These are phyloP conservation scores for Volucella inflata DNA, from an alignment of 2,888 invertebrate species.

Conservation along the genomic window DNA sequence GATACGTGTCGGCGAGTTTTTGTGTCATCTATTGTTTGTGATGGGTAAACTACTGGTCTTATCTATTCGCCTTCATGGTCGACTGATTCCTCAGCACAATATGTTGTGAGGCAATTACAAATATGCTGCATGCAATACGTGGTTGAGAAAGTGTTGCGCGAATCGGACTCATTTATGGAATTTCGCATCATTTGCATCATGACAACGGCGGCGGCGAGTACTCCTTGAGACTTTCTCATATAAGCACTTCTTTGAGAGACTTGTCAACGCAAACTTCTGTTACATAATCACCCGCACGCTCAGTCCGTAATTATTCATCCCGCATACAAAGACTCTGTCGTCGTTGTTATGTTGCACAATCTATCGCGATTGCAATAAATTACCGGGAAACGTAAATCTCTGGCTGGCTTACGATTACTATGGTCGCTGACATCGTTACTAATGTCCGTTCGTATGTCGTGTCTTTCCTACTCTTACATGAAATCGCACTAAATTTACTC, in stretches of 20 bases:
- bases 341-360: slow-evolving; percentile 53
- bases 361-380: slow-evolving; percentile 60
- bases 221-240: slow-evolving; percentile 33
- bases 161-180: slow-evolving; percentile 38
- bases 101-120: slow-evolving; percentile 52
- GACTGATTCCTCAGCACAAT: slow-evolving; percentile 34
- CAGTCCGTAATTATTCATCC: slow-evolving; percentile 55
- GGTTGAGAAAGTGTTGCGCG: slow-evolving; percentile 66
- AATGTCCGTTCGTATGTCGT: slow-evolving; percentile 54
- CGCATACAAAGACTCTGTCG: slow-evolving; percentile 47
- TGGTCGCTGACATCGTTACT: slow-evolving; percentile 26
- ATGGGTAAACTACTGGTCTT: slow-evolving; percentile 22
- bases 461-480: slow-evolving; percentile 18
- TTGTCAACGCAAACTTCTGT: slow-evolving; percentile 62
- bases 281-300: slow-evolving; percentile 50
- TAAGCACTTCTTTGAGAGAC: slow-evolving; percentile 26
- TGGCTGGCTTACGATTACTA: background rate
- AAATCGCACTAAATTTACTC: slow-evolving; percentile 66
- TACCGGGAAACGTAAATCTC: slow-evolving; percentile 64
- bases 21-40: slow-evolving; percentile 68
- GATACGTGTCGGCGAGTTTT: slow-evolving; percentile 66
- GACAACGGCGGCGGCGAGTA: slow-evolving; percentile 41
- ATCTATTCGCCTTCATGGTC: slow-evolving; percentile 38
- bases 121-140: slow-evolving; percentile 14
- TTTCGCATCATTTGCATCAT: slow-evolving; percentile 46